Percentiles rank a stretch among this genome's conserved stretches.
These are phyloP conservation scores for Datnioides undecimradiatus DNA, from an alignment of 2,113 vertebrate species.

Conservation along the genomic window DNA sequence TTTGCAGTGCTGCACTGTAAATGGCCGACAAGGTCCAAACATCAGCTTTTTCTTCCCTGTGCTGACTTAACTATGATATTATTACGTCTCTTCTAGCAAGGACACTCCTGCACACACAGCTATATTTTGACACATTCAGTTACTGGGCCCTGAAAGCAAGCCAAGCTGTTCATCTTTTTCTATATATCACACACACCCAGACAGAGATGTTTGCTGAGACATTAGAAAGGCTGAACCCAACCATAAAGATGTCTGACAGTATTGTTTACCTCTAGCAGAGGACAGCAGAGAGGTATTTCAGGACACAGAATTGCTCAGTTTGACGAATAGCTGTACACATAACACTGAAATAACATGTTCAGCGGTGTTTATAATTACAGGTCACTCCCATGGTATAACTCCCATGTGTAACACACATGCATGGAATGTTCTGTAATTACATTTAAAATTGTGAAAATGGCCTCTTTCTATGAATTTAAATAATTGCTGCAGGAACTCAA, in stretches of 20 bases:
- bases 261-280: slow-evolving; percentile 30
- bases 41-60: neutral
- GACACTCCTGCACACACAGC: neutral
- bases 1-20: too few species aligned
- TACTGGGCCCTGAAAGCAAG: neutral
- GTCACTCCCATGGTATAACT: neutral
- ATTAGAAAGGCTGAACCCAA: slow-evolving; percentile 2
- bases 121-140: slow-evolving; percentile 29
- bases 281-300: slow-evolving; percentile 11
- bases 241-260: slow-evolving; percentile 40
- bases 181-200: slow-evolving; percentile 20
- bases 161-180: slow-evolving; percentile 22
- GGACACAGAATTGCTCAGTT: neutral
- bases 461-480: neutral
- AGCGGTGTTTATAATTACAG: slow-evolving; percentile 28
- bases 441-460: neutral
- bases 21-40: neutral
- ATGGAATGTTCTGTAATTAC: neutral
- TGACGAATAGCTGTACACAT: neutral
- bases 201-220: slow-evolving; percentile 28
- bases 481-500: neutral
- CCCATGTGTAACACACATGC: neutral
- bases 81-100: neutral
- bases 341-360: neutral
- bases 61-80: neutral